Evolutionary conservation across 2,797 vertebrate species (phyloP), one percentile per base, ranked within the genome.

Genomic region (Okamejei kenojei): DNA sequence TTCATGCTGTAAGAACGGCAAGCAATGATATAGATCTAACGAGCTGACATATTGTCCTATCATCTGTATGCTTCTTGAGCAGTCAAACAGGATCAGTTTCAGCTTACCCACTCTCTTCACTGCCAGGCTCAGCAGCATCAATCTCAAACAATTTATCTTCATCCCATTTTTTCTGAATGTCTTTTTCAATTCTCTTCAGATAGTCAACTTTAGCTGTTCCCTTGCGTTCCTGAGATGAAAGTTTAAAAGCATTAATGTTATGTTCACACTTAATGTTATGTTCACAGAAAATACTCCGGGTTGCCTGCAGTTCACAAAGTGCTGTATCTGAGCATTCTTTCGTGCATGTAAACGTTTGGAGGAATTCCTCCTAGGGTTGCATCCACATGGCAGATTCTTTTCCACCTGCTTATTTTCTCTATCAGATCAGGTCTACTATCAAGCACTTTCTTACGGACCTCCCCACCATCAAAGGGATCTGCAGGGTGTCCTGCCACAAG

Each of bases 161-260:
- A 19, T 98, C 97, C 99, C 99, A 99, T 96, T 98, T 98, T 93
- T 97, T 96, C 94, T 99, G 98, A 86, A 99, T 96, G 82, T 99
- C 98, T 21, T 94, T 95, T 94, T 99, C 99, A 84, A 99, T 99
- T 94, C 97, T 98, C 96, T 97, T 98, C 94, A 99, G 94, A 93
- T 97, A 99, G 95, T 98, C 98, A 1, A 99, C 97, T 94, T 99
- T 99, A 0, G 98, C 97, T 7, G 98, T 99, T 94, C 99, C 98
- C 94, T 99, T 99, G 84, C 99, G 97, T 94, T 99, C 99, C 99
- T 99, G 2, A 93, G 86, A 86, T 0, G 93, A 0, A 1, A 94
- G 0, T 21, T 3, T 21, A n/a, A 32, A 32, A 13, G 19, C 32
- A 26, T 9, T 21, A 68, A 68, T 23, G 15, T 88, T 45, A 45